A percentile compares a stretch with the other conserved stretches of the same genome.
Conservation (phyloP, 2,888 invertebrate genomes). For the Ferrisia virgata region DNA sequence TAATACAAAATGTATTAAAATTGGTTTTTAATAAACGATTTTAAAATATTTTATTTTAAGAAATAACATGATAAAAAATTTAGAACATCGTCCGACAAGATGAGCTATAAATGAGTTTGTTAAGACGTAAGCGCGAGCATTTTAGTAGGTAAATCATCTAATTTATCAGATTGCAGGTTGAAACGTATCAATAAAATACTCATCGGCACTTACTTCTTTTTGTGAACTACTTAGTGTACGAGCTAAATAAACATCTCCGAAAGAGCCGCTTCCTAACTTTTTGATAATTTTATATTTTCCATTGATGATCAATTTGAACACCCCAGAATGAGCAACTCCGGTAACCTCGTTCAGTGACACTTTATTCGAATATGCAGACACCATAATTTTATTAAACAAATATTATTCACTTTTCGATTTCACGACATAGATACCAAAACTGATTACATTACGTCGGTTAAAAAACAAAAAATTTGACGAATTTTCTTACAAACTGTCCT, state of each 20-base stretch:
- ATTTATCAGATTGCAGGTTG: too few species aligned
- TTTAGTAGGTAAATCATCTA: too few species aligned
- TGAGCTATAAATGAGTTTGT: too few species aligned
- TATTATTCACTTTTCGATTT: background rate
- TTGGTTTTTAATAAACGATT: too few species aligned
- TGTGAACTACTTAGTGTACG: background rate
- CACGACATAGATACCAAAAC: background rate
- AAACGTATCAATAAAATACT: background rate
- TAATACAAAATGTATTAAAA: too few species aligned
- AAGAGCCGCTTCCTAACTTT: conserved; percentile 93
- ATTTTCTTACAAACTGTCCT: background rate
- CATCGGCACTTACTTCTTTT: conserved; percentile 11
- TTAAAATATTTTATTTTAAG: too few species aligned
- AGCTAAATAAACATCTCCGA: conserved; percentile 83
- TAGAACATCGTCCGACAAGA: too few species aligned
- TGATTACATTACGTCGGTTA: background rate
- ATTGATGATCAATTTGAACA: background rate
- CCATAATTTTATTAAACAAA: conserved; percentile 36
- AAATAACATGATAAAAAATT: too few species aligned
- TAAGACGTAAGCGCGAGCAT: too few species aligned
- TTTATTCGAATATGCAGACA: conserved; percentile 38
- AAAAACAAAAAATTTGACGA: background rate
- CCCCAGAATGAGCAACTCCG: background rate
- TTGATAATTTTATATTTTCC: conserved; percentile 82
- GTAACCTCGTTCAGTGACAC: conserved; percentile 31